Evolutionary conservation across 2,113 vertebrate species (phyloP), one percentile per base, ranked within the genome.

Genomic region (Pogona vitticeps): DNA sequence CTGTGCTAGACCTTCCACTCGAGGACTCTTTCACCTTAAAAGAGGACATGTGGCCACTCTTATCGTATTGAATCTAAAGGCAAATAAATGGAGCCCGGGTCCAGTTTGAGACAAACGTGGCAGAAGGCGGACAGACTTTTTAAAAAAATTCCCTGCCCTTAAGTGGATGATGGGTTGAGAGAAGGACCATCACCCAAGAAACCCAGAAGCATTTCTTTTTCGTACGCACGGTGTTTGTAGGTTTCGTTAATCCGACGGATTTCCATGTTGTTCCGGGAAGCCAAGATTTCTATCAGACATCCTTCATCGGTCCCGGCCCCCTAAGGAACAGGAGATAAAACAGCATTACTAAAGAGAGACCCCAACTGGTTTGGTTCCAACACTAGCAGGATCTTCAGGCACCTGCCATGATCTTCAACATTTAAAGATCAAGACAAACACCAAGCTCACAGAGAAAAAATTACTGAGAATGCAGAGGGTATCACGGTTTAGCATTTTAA

Each of bases 271-370:
- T 88, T 93, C 87, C 98, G 98, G 71, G 99, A 98, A n/a, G 98
- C 98, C 86, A 99, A 95, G 89, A 99, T 98, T 88, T 99, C 98
- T 21, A 98, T 97, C 90, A 99, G 97, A 94, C 97, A 97, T 3
- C 98, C 98, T 89, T 99, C 98, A 15, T 99, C 98, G 0, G 99
- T 99, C 70, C 99, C 99, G 23, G 98, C 98, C 1, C 98, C 99
- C 99, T 99, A 31, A 13, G 79, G 1, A n/a, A 63, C 2, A 28
- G 71, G 52, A 72, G 33, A 58, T 13, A 38, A 20, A 4, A 13
- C n/a, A n/a, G 33, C 1, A 7, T 58, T 86, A 38, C 33, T 17
- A 56, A 18, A 21, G 7, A 40, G 56, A 8, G 63, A 52, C 3
- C 2, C 36, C 38, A 20, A 14, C 4, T 13, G 28, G 18, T 38